These are phyloP conservation scores for Microplitis demolitor DNA, from an alignment of 1,140 invertebrate species.

Conservation along the genomic window DNA sequence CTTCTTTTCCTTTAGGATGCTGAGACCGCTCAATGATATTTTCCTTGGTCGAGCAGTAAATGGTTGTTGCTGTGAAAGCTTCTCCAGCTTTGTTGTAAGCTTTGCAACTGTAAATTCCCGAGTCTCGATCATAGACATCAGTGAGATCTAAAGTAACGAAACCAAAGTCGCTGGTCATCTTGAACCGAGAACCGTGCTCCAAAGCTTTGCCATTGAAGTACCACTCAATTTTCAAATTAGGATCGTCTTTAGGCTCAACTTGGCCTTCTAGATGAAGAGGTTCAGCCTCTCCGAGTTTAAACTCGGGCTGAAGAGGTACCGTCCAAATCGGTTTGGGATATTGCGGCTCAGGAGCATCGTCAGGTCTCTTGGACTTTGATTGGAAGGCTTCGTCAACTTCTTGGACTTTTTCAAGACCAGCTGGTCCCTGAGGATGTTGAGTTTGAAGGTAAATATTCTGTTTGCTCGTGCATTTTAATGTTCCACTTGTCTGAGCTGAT, in stretches of 20 bases:
- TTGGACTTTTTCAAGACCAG: conserved; percentile 83
- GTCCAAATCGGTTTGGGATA: conserved; percentile 89
- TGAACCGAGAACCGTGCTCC: conserved; percentile 83
- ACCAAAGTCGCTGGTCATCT: conserved; percentile 89
- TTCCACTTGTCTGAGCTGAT: conserved; percentile 84
- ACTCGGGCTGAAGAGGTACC: conserved; percentile 79
- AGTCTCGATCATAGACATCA: conserved; percentile 90
- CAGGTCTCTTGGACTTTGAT: conserved; percentile 70
- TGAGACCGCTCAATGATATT: conserved; percentile 86
- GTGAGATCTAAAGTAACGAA: conserved; percentile 88
- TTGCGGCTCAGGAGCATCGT: conserved; percentile 71
- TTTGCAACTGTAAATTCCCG: conserved; percentile 92
- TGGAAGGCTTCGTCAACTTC: conserved; percentile 80
- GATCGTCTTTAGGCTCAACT: conserved; percentile 95
- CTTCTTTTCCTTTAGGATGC: conserved; percentile 91
- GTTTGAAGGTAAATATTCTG: conserved; percentile 82
- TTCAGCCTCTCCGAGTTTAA: conserved; percentile 87
- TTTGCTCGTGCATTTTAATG: conserved; percentile 80
- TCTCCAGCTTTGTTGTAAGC: conserved; percentile 86
- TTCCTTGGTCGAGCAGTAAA: conserved; percentile 82
- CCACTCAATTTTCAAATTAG: conserved; percentile 92
- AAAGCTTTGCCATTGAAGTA: conserved; percentile 90
- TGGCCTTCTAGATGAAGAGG: conserved; percentile 90
- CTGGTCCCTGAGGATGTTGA: conserved; percentile 87
- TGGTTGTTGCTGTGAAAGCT: conserved; percentile 88